Conservation (phyloP, 2,797 vertebrate species). For the Thamnophis elegans region DNA sequence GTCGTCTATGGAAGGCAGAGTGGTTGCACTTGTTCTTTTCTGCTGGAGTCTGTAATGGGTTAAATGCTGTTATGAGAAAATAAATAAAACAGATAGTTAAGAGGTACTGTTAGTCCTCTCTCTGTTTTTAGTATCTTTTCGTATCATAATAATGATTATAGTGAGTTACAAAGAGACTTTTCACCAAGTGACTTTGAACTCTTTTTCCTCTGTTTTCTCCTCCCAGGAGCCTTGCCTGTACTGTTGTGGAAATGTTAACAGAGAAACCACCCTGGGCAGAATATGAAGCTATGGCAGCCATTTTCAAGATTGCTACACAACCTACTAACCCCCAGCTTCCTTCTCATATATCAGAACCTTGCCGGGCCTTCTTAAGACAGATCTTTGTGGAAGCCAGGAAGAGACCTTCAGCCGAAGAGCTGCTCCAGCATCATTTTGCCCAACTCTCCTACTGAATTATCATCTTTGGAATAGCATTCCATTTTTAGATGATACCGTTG, state of each 20-base stretch:
- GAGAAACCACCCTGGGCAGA: constrained; percentile 98
- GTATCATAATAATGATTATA: not conserved
- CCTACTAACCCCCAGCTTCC: constrained; percentile 94
- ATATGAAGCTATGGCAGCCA: constrained; percentile 97
- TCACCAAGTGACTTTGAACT: constrained; percentile 1
- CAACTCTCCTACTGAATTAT: constrained; percentile 89
- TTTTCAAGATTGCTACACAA: constrained; percentile 98
- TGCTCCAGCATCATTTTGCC: constrained; percentile 93
- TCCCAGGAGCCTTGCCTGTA: constrained; percentile 93
- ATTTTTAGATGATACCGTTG: constrained; percentile 29
- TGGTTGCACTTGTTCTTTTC: not conserved
- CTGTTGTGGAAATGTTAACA: constrained; percentile 97
- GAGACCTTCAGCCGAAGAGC: constrained; percentile 93
- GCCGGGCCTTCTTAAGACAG: constrained; percentile 89
- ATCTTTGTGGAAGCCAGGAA: constrained; percentile 96
- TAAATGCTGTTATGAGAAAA: not conserved
- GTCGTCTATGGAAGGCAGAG: not conserved
- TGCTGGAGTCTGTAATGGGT: not conserved
- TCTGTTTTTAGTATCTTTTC: not conserved
- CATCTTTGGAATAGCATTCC: constrained; percentile 57
- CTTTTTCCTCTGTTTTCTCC: not conserved
- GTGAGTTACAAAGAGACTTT: not conserved
- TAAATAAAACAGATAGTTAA: not conserved
- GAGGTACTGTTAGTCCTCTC: not conserved
- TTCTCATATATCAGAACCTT: constrained; percentile 86